A percentile compares a stretch with the other conserved stretches of the same genome.
Conservation (phyloP, 2,113 vertebrate species). For the Zosterops hypoxanthus region DNA sequence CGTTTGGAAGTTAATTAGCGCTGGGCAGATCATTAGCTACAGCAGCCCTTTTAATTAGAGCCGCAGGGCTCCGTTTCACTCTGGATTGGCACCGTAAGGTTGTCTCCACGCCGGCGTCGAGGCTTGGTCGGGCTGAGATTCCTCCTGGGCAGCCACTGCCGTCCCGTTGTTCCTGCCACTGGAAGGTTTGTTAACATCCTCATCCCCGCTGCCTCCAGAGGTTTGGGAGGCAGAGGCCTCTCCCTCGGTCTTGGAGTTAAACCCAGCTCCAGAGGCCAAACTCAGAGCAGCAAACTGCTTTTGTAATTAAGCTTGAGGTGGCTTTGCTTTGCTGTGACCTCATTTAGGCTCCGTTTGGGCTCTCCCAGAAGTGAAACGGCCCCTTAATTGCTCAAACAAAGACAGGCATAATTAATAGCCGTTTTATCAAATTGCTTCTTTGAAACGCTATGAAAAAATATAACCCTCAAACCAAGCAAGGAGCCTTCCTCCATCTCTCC, state of each 20-base stretch:
- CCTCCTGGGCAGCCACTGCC: background rate
- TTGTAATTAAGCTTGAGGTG: slow-evolving; percentile 63
- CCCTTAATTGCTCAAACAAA: slow-evolving; percentile 48
- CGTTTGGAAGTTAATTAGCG: slow-evolving; percentile 55
- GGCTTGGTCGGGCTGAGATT: background rate
- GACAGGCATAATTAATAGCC: slow-evolving; percentile 22
- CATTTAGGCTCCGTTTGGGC: slow-evolving; percentile 18
- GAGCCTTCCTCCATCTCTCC: background rate
- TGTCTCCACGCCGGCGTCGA: rapidly evolving
- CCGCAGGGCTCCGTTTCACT: background rate
- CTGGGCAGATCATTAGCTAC: slow-evolving; percentile 59
- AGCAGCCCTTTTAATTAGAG: slow-evolving; percentile 58
- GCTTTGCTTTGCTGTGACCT: slow-evolving; percentile 63
- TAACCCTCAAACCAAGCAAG: background rate
- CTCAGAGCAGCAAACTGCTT: background rate
- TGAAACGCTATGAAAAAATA: background rate
- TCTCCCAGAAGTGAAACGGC: slow-evolving; percentile 12
- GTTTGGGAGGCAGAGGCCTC: slow-evolving; percentile 9
- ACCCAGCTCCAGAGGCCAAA: slow-evolving; percentile 55
- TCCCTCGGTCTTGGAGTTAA: slow-evolving; percentile 20
- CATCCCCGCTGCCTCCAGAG: background rate
- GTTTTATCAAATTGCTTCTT: background rate
- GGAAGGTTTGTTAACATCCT: background rate
- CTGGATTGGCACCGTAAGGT: background rate
- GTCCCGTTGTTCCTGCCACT: background rate